Base-by-base conservation (phyloP, 1,140 invertebrate species). In the Eupeodes corollae region DNA sequence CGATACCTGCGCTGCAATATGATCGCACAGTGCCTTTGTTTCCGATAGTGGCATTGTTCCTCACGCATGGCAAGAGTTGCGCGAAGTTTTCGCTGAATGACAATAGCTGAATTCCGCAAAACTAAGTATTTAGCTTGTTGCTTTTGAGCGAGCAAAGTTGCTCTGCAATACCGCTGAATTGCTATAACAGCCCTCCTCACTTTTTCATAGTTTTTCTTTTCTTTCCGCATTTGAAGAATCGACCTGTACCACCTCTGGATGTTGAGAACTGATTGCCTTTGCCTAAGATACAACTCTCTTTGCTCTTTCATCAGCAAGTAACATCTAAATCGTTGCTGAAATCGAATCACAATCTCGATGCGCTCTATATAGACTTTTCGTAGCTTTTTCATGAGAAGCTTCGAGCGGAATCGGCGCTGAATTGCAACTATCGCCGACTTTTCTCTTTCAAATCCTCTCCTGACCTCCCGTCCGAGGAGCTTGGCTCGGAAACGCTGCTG, bases 1-100 rank as follows among this genome's bases (percentile, higher is more conserved):
- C 70, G 72, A 57, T 67, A 81, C 47, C 66, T 70, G 2, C 46
- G 52, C 56, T 83, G 79, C n/a, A 82, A 52, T 0, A 54, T 39
- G 13, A 71, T 52, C 19, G 63, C 63, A 9, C 70, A 61, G 12
- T 52, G 14, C 5, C 68, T 66, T 15, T 72, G 48, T 16, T 50
- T 46, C 14, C 71, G 52, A 55, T 70, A 81, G 6, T 56, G 30
- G 2, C 9, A 26, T 1, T 56, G 54, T 8, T 56, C 49, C 19
- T 51, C 42, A 26, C 48, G 58, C 48, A 60, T 60, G 2, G 44
- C 19, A n/a, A 56, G 10, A 13, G 58, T 55, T 5, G 58, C 54
- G 45, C 59, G 61, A 56, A 70, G 66, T 54, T 53, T 61, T 0
- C 33, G 34, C 51, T 77, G 74, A n/a, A 77, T 47, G 0, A 51